Evolutionary conservation across 2,797 vertebrate genomes (phyloP).

Genomic region (Micropoecilia bifurca): DNA sequence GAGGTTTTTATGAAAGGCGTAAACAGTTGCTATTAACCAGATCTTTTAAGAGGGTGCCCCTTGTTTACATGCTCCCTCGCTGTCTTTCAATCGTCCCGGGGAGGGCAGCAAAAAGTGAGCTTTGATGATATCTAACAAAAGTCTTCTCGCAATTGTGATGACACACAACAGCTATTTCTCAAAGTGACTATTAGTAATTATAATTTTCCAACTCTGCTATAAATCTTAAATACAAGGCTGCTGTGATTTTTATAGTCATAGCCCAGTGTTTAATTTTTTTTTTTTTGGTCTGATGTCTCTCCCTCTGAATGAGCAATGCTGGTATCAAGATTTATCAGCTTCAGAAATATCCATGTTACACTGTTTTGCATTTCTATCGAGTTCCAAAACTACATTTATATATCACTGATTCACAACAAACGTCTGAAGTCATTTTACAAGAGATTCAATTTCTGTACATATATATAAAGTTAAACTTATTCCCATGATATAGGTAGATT

Average conservation of each 20-base stretch:
- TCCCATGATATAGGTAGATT: neutral
- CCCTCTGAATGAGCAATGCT: conserved; percentile 2
- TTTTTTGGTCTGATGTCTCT: conserved; percentile 25
- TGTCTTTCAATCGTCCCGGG: conserved; percentile 69
- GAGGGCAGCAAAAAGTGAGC: conserved; percentile 78
- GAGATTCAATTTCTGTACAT: neutral
- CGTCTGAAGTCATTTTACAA: neutral
- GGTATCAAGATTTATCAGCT: neutral
- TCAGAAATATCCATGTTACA: neutral
- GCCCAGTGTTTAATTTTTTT: neutral
- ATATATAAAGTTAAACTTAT: neutral
- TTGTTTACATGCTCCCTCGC: conserved; percentile 77
- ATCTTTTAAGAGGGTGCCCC: conserved; percentile 78
- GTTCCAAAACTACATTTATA: neutral
- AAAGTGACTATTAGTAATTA: conserved; percentile 75
- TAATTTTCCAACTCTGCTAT: conserved; percentile 69
- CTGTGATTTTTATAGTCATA: conserved; percentile 42
- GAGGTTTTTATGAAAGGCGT: conserved; percentile 82
- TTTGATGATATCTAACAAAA: conserved; percentile 78
- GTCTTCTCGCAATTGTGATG: conserved; percentile 73
- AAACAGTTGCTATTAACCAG: conserved; percentile 82
- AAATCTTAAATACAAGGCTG: conserved; percentile 58
- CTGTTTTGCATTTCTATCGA: neutral
- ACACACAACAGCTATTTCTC: conserved; percentile 73
- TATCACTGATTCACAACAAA: neutral